Evolutionary conservation across 2,888 invertebrate species (phyloP).

Genomic region (Oscheius myriophilus): DNA sequence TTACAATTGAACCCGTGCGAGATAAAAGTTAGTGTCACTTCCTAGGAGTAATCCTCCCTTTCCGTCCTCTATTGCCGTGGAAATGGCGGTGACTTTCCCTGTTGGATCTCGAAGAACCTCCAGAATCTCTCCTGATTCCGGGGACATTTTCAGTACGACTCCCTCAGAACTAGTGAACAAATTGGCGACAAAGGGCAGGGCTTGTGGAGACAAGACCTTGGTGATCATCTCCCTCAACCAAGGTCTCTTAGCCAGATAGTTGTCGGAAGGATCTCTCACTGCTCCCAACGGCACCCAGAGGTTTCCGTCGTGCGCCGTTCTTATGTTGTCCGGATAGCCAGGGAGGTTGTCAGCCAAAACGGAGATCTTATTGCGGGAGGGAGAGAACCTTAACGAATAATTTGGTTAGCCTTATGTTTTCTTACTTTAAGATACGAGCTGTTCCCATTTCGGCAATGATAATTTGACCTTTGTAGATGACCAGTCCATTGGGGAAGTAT

Average conservation of each 20-base stretch:
- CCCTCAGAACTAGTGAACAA: constrained; percentile 33
- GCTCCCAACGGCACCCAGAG: constrained; percentile 36
- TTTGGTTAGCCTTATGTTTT: neutral
- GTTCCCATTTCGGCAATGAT: constrained; percentile 52
- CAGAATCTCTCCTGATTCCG: constrained; percentile 42
- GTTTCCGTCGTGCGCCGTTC: constrained; percentile 34
- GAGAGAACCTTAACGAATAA: constrained; percentile 37
- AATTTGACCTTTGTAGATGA: constrained; percentile 42
- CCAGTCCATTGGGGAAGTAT: constrained; percentile 57
- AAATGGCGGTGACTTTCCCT: constrained; percentile 34
- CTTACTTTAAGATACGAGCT: constrained; percentile 44
- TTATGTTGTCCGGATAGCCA: constrained; percentile 58
- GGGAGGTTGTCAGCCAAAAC: constrained; percentile 49
- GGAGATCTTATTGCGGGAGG: constrained; percentile 28
- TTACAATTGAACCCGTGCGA: constrained; percentile 35
- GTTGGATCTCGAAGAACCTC: constrained; percentile 46
- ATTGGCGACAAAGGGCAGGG: constrained; percentile 32
- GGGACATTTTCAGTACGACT: constrained; percentile 41
- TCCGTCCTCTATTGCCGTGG: constrained; percentile 49
- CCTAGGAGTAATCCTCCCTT: constrained; percentile 47
- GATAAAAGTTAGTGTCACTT: constrained; percentile 47
- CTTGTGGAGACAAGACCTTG: constrained; percentile 43
- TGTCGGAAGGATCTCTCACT: constrained; percentile 34
- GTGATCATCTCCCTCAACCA: constrained; percentile 43
- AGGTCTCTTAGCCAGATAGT: constrained; percentile 36